Evolutionary conservation across 2,888 invertebrate genomes (phyloP), one percentile per base, ranked within the genome.

Genomic region (Carcina quercana): DNA sequence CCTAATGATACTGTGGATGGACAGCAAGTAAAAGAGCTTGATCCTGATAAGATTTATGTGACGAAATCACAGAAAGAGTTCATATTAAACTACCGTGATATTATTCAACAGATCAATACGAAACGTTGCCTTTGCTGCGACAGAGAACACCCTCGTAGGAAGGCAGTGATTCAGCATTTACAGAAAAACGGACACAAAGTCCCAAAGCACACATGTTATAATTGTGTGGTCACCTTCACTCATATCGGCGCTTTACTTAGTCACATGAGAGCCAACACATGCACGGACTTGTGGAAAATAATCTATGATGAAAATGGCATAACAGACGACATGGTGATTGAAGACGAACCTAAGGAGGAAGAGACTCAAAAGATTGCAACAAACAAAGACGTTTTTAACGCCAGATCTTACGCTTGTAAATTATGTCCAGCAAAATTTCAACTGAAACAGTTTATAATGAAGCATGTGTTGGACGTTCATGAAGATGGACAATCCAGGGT

Each of bases 141-240:
- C 26, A 68, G 67, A 40, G 74, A 75, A 43, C 74, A 85, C 48
- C 84, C 85, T 2, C 71, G 85, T 2, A 61, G 85, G 35, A 85
- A 85, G 51, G 82, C 85, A 7, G 84, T 85, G 20, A 85, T 85
- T 45, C 85, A 85, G 39, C 85, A 85, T 50, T 59, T 85, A 34
- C 85, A 85, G 54, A 85, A 85, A 59, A 85, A 82, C 54, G 85
- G 85, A 2, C 73, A 79, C 38, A 83, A 82, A 65, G 87, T 88
- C 29, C 87, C 88, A 1, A 86, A 87, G 45, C 88, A 86, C 45
- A 88, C 88, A 0, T 88, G 88, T 48, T 88, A 87, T 45, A 86
- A 86, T 52, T 88, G 88, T 50, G 86, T 88, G 37, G 69, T 87
- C 15, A 87, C 87, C 0, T 87, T 87, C 40, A 73, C 71, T 3